These are phyloP conservation scores for Cnemophilus loriae DNA, from an alignment of 2,113 vertebrate genomes.

Conservation along the genomic window DNA sequence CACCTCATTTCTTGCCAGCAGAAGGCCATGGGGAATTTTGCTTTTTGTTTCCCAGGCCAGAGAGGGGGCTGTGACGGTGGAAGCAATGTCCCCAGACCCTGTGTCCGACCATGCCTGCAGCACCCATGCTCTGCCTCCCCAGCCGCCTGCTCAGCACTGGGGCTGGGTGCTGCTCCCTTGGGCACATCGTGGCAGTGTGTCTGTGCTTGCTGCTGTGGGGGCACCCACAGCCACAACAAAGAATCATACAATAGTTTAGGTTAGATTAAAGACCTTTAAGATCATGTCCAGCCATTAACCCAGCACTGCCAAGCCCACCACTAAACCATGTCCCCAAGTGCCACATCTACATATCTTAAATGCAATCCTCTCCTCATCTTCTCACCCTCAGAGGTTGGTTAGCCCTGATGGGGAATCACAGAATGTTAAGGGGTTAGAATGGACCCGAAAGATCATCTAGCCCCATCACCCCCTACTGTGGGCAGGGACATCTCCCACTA, in stretches of 20 bases:
- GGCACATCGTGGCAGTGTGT: not conserved
- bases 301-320: not conserved
- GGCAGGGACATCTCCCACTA: not conserved
- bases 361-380: not conserved
- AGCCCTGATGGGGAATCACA: not conserved
- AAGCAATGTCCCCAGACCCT: not conserved
- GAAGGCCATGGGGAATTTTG: not conserved
- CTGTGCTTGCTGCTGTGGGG: not conserved
- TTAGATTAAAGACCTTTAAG: too few species aligned
- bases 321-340: not conserved
- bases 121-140: not conserved
- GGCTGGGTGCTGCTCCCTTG: not conserved
- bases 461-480: too few species aligned
- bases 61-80: not conserved
- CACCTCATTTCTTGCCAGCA: not conserved
- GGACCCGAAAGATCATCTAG: not conserved
- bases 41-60: not conserved
- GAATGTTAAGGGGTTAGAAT: not conserved
- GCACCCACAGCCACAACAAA: not conserved
- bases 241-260: not conserved
- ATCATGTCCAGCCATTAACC: not conserved
- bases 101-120: not conserved
- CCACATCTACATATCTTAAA: not conserved
- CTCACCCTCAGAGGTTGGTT: not conserved
- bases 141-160: not conserved